Conservation (phyloP, 2,113 vertebrate genomes). For the Prunella himalayana region DNA sequence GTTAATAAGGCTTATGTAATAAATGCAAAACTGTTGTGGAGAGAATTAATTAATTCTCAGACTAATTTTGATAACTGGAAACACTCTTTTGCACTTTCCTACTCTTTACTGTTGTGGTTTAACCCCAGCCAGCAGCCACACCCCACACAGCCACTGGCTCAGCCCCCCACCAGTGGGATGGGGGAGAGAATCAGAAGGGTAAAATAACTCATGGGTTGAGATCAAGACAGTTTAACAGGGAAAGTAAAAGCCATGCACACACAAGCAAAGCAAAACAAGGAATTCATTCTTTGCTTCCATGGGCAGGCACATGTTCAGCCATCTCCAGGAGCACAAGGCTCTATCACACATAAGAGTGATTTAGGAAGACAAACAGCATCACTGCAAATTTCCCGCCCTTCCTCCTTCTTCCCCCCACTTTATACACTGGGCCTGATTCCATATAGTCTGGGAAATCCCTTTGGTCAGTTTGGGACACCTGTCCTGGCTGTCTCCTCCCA, state of each 20-base stretch:
- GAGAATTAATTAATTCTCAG: background rate
- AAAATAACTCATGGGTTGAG: background rate
- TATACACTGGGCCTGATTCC: background rate
- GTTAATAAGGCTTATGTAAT: background rate
- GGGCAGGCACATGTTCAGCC: background rate
- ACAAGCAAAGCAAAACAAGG: background rate
- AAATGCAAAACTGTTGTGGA: rapidly evolving
- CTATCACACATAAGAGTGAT: rapidly evolving
- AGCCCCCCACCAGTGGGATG: rapidly evolving
- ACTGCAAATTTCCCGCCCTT: background rate
- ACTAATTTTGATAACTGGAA: background rate
- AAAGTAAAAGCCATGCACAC: background rate
- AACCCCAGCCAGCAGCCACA: background rate
- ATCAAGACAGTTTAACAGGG: background rate
- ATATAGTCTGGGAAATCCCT: background rate
- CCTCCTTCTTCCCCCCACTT: background rate
- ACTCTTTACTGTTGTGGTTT: background rate
- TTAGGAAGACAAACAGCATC: background rate
- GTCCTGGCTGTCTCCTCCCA: background rate
- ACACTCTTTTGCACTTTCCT: background rate
- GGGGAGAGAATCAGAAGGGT: background rate
- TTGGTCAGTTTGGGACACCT: background rate
- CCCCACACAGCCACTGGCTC: rapidly evolving
- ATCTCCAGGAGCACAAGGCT: background rate
- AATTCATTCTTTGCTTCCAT: background rate